Evolutionary conservation across 2,113 vertebrate species (phyloP), one percentile per base, ranked within the genome.

Genomic region (Chaenocephalus aceratus): DNA sequence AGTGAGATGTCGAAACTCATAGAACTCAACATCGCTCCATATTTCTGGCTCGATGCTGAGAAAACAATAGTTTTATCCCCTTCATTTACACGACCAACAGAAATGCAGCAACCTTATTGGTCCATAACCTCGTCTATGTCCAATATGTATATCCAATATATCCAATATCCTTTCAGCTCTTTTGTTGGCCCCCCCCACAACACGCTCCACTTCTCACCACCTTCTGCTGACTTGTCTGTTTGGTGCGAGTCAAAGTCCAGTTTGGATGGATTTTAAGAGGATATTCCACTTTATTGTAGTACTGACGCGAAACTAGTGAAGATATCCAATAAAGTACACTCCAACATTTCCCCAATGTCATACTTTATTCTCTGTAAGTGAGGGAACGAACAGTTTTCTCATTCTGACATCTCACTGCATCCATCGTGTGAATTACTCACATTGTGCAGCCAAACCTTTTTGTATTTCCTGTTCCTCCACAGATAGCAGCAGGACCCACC

Each of bases 1-100:
- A 54, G 58, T 10, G 49, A 82, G 52, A 74, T 62, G 74, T 77
- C 72, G 6, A 21, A 57, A 86, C 71, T 80, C 62, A 58, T 63
- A 12, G 54, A 44, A n/a, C 18, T 70, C 58, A 10, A 81, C 53
- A 62, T 44, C 60, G 57, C 30, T 56, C 5, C 6, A 23, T 41
- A 57, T 23, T 23, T 77, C 6, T 18, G 2, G 44, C 36, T 36
- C 12, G 13, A 13, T 62, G 11, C 12, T n/a, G 5, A 45, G 26
- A 16, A n/a, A n/a, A 21, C 13, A 10, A 12, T 23, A 13, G 54
- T 11, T 30, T 30, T 48, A 13, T 48, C 46, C 4, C 46, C 13
- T 13, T 48, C 3, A 30, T 62, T 62, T 44, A 62, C 36, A 62
- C 60, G 14, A 9, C 61, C 6, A 45, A 63, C 61, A 8, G 6